These are phyloP conservation scores for Leucoraja erinaceus DNA, from an alignment of 2,113 vertebrate species.

Conservation along the genomic window DNA sequence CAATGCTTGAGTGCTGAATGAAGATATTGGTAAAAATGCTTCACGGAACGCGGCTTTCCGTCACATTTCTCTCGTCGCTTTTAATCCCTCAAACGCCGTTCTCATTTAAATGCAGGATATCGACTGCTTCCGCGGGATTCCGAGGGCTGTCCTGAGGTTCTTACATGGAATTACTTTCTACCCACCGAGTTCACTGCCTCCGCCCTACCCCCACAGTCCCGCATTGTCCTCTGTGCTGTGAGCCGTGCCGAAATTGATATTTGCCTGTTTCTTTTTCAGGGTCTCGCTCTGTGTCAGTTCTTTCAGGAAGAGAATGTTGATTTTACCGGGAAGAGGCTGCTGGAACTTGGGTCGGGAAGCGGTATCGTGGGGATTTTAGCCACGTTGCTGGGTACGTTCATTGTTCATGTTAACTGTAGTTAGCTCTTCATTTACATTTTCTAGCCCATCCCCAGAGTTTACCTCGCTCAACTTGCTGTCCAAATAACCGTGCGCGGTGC, in stretches of 20 bases:
- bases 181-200: not conserved
- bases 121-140: not conserved
- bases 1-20: not conserved
- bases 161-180: not conserved
- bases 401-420: not conserved
- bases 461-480: too few relatives aligned
- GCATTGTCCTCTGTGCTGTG: not conserved
- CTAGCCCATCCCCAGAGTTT: not conserved
- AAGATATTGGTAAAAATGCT: not conserved
- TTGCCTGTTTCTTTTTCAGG: not conserved
- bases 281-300: not conserved
- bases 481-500: too few relatives aligned
- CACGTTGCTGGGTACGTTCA: not conserved
- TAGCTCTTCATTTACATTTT: not conserved
- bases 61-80: not conserved
- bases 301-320: not conserved
- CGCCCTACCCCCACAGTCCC: not conserved
- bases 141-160: not conserved
- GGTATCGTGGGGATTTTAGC: constrained; percentile 12
- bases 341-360: constrained; percentile 1
- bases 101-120: not conserved
- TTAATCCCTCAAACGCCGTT: not conserved
- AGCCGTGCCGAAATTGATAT: not conserved
- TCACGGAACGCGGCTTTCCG: not conserved
- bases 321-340: constrained; percentile 24